phyloP scores from a whole-genome alignment of 1,140 invertebrate genomes.

The Drosophila triauraria region DNA sequence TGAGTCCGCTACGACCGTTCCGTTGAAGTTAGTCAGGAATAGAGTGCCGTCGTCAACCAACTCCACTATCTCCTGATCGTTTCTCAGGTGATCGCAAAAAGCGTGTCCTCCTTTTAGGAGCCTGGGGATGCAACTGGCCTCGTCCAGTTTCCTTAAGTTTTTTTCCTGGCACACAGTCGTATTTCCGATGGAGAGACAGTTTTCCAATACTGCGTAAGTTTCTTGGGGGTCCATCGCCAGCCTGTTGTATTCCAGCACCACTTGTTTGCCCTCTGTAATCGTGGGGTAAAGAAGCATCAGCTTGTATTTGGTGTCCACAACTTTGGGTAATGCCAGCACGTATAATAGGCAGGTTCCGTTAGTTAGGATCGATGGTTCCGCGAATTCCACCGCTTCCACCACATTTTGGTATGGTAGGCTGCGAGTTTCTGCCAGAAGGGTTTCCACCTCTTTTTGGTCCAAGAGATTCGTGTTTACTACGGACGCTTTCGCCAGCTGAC shows the following conservation, averaged over 20 bases:
- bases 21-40: not conserved
- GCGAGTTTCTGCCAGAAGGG: no score
- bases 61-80: conserved; percentile 1
- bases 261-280: no score
- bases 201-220: not conserved
- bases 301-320: no score
- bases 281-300: no score
- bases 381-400: not conserved
- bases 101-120: conserved; percentile 15
- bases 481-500: conserved; percentile 4
- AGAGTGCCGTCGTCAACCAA: not conserved
- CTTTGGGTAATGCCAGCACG: no score
- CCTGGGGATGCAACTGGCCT: conserved; percentile 3
- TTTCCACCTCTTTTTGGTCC: not conserved
- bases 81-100: conserved; percentile 1
- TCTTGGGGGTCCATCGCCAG: not conserved
- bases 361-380: not conserved
- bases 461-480: not conserved
- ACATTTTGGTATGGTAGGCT: not conserved
- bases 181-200: conserved; percentile 6
- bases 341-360: not conserved
- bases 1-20: not conserved
- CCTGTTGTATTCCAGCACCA: no score
- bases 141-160: not conserved
- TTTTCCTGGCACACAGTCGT: no score